Evolutionary conservation across 2,888 invertebrate species (phyloP).

Genomic region (Hyalella azteca): DNA sequence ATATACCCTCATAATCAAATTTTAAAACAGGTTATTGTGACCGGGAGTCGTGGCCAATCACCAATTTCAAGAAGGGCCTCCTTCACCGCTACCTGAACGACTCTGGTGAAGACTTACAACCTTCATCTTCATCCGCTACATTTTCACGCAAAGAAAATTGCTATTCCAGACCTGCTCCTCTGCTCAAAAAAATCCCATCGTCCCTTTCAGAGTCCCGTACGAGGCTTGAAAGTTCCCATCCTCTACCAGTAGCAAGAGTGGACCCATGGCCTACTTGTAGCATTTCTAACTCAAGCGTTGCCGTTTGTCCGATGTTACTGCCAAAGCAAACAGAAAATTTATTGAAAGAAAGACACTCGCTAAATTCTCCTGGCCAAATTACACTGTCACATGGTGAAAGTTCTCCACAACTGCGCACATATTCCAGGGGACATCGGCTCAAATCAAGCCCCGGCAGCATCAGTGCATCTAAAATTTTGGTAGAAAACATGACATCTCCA

Average conservation of each 20-base stretch:
- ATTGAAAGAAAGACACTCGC: not conserved
- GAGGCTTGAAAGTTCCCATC: not conserved
- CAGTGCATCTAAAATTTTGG: no score
- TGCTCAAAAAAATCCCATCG: no score
- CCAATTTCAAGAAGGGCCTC: conserved; percentile 55
- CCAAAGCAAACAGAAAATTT: not conserved
- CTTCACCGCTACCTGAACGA: conserved; percentile 54
- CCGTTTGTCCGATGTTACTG: not conserved
- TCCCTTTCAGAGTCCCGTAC: not conserved
- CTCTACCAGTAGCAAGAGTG: not conserved
- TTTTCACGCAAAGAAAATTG: no score
- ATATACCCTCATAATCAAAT: no score
- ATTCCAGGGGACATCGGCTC: not conserved
- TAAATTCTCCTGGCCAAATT: not conserved
- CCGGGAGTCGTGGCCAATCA: no score
- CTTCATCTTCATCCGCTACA: not conserved
- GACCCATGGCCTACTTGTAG: conserved; percentile 9
- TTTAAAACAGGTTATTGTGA: no score
- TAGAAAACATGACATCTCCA: no score
- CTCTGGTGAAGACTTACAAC: conserved; percentile 17
- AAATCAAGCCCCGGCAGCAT: not conserved
- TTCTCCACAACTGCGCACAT: not conserved
- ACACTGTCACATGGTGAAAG: not conserved
- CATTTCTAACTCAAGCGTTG: not conserved
- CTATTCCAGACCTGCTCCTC: no score